These are phyloP conservation scores for Patella caerulea DNA, from an alignment of 2,888 invertebrate species.

Conservation along the genomic window DNA sequence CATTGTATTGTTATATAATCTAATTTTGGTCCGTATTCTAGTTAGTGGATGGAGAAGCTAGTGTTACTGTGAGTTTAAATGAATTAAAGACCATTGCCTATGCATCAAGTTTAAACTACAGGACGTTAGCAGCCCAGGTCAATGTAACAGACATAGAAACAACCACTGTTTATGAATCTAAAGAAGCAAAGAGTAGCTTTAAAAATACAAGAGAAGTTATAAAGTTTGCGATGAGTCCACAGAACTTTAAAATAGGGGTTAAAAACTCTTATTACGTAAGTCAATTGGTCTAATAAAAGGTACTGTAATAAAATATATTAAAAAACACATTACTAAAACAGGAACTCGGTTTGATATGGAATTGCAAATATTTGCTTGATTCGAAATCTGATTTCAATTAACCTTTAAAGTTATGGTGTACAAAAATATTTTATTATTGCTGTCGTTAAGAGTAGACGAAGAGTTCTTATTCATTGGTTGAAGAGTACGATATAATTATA, in stretches of 20 bases:
- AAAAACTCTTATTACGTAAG: neutral
- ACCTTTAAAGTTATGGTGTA: too few species aligned
- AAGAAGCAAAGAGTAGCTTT: neutral
- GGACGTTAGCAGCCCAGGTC: neutral
- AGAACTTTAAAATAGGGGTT: neutral
- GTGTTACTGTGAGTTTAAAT: neutral
- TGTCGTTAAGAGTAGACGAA: too few species aligned
- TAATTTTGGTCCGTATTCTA: neutral
- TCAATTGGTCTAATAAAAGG: too few species aligned
- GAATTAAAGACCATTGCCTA: constrained; percentile 6
- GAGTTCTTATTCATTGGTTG: too few species aligned
- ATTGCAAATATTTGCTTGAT: too few species aligned
- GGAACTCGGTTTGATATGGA: too few species aligned
- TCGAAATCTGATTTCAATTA: too few species aligned
- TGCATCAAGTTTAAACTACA: neutral
- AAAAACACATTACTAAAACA: too few species aligned
- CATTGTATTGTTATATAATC: too few species aligned
- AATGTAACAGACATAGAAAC: constrained; percentile 1
- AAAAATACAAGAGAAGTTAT: neutral
- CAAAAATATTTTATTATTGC: too few species aligned
- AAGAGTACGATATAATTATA: too few species aligned
- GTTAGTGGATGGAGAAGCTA: neutral
- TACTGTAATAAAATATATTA: too few species aligned
- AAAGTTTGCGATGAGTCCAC: constrained; percentile 1
- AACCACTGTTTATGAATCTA: neutral